Evolutionary conservation across 2,113 vertebrate genomes (phyloP).

Genomic region (Lampris megalopsis): DNA sequence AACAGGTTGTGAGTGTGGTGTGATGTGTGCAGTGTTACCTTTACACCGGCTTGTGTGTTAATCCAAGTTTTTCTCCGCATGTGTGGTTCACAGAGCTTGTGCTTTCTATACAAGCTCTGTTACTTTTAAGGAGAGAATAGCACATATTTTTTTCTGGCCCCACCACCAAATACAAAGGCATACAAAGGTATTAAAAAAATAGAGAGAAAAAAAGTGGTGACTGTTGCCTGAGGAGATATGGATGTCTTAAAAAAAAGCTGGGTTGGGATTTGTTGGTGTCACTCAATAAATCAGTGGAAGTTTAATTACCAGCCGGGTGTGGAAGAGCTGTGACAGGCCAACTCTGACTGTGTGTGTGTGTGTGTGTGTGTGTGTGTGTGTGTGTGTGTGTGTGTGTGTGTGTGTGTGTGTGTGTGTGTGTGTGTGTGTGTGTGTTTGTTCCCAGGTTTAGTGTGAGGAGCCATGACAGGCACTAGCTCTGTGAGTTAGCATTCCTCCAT

Average conservation of each 20-base stretch:
- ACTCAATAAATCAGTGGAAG: slow-evolving; percentile 97
- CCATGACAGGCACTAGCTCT: slow-evolving; percentile 86
- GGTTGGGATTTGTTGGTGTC: slow-evolving; percentile 95
- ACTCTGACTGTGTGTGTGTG: slow-evolving; percentile 21
- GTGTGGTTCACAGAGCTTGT: too few species aligned
- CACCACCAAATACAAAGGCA: slow-evolving; percentile 55
- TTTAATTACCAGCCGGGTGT: slow-evolving; percentile 95
- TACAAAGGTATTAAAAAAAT: slow-evolving; percentile 37
- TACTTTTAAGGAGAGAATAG: slow-evolving; percentile 28
- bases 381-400: slow-evolving; percentile 16
- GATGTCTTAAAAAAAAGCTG: slow-evolving; percentile 94
- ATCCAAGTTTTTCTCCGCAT: too few species aligned
- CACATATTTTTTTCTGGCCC: slow-evolving; percentile 45
- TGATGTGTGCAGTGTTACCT: too few species aligned
- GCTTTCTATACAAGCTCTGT: neutral
- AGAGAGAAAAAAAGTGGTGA: slow-evolving; percentile 72
- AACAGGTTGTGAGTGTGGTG: too few species aligned
- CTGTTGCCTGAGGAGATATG: slow-evolving; percentile 89
- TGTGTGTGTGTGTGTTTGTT: neutral
- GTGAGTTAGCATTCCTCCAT: slow-evolving; percentile 82
- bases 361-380: slow-evolving; percentile 6
- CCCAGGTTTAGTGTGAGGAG: slow-evolving; percentile 81
- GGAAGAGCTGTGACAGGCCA: slow-evolving; percentile 86
- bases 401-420: neutral
- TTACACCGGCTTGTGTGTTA: too few species aligned